These are phyloP conservation scores for Scaptomyza flava DNA, from an alignment of 2,888 invertebrate species.

Conservation along the genomic window DNA sequence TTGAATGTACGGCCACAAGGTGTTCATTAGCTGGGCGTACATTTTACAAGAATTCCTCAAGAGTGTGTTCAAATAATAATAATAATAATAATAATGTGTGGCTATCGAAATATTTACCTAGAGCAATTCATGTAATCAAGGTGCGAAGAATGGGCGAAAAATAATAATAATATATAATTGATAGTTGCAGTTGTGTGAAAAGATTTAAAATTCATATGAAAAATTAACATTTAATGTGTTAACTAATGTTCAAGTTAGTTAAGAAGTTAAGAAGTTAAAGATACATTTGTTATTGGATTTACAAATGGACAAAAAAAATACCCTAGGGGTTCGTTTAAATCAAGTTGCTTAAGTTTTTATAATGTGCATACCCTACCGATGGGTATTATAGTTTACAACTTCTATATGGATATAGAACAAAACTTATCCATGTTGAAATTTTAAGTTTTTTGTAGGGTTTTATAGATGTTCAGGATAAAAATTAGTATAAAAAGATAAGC, in stretches of 20 bases:
- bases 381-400: background rate
- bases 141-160: constrained; percentile 30
- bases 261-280: constrained; percentile 6
- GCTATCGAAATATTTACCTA: constrained; percentile 27
- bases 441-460: too few species aligned
- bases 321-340: background rate
- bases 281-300: background rate
- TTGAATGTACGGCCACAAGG: constrained; percentile 41
- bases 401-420: too few species aligned
- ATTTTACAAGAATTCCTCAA: constrained; percentile 22
- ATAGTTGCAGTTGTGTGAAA: constrained; percentile 49
- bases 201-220: background rate
- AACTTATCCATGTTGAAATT: too few species aligned
- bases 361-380: background rate
- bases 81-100: constrained; percentile 19
- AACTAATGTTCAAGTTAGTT: constrained; percentile 12
- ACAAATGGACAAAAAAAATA: background rate
- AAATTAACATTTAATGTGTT: background rate
- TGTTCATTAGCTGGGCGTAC: constrained; percentile 59
- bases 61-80: background rate
- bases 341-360: background rate
- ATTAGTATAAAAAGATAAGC: too few species aligned
- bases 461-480: too few species aligned
- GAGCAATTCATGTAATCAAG: constrained; percentile 25
- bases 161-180: constrained; percentile 20